These are phyloP conservation scores for Recurvirostra avosetta DNA, from an alignment of 2,113 vertebrate genomes.

Conservation along the genomic window DNA sequence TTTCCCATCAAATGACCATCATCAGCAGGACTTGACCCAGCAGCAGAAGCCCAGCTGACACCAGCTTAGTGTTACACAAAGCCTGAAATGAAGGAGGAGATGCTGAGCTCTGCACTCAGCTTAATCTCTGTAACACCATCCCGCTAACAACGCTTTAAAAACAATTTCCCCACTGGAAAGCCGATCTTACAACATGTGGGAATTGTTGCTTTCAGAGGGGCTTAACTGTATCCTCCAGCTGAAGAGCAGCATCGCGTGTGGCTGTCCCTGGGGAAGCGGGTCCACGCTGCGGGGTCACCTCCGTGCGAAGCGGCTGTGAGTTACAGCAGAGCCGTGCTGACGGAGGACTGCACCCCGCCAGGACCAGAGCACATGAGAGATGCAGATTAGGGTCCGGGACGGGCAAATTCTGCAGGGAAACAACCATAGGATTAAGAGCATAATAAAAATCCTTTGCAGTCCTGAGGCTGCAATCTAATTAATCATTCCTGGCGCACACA, in stretches of 20 bases:
- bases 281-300: not conserved
- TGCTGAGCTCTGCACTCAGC: not conserved
- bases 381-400: not conserved
- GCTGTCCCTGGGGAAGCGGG: not conserved
- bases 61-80: not conserved
- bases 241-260: not conserved
- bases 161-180: not conserved
- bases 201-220: not conserved
- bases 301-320: rapidly evolving
- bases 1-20: not conserved
- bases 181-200: not conserved
- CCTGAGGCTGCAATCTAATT: not conserved
- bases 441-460: not conserved
- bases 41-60: not conserved
- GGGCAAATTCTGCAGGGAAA: not conserved
- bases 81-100: not conserved
- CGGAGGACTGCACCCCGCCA: not conserved
- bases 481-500: not conserved
- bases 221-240: not conserved
- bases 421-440: not conserved
- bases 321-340: not conserved
- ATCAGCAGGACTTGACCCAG: not conserved
- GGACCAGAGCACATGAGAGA: not conserved
- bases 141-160: not conserved
- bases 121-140: not conserved